Evolutionary conservation across 2,797 vertebrate genomes (phyloP).

Genomic region (Rhodeus uyekii): DNA sequence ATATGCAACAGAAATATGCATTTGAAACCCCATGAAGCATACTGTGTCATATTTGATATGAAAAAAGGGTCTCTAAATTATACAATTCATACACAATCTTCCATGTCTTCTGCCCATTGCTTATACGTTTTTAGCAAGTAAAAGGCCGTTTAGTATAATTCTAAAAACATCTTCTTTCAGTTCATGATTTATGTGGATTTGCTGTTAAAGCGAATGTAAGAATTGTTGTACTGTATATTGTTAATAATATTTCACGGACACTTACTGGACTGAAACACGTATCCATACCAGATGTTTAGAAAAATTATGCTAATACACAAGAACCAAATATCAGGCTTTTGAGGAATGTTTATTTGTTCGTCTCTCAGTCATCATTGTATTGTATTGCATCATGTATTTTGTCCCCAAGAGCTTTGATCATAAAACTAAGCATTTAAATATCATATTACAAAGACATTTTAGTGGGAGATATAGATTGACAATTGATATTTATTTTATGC

Average conservation of each 20-base stretch:
- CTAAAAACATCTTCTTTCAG: neutral
- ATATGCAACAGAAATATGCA: neutral
- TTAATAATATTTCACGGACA: neutral
- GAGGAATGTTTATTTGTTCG: neutral
- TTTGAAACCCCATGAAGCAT: neutral
- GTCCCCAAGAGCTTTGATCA: neutral
- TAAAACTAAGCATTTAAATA: neutral
- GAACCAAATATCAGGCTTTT: neutral
- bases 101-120: neutral
- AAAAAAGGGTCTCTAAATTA: neutral
- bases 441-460: neutral
- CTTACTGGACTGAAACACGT: neutral
- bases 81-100: neutral
- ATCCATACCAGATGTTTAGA: neutral
- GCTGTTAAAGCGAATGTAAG: neutral
- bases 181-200: neutral
- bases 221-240: neutral
- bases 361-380: neutral
- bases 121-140: neutral
- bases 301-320: neutral
- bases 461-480: neutral
- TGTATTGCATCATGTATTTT: neutral
- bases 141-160: neutral
- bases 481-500: neutral
- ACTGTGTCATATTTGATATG: neutral